Evolutionary conservation across 2,888 invertebrate species (phyloP), one percentile per base, ranked within the genome.

Genomic region (Acronicta psi): DNA sequence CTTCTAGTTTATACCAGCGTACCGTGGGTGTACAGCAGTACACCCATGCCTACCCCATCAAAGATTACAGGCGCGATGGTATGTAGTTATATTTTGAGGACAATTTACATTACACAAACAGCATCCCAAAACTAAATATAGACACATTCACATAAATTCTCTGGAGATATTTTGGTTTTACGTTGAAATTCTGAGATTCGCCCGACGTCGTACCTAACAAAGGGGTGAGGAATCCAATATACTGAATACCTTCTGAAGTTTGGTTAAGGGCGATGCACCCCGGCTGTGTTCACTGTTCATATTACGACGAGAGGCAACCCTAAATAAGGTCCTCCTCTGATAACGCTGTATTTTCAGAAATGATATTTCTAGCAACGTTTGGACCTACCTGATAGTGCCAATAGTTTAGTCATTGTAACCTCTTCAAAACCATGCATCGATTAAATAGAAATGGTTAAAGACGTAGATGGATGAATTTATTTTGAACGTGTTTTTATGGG

Each of bases 181-280:
- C 44, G 45, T 45, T 60, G 54, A 60, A 54, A 55, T 60, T 47
- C 37, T 43, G 61, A 52, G 63, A 59, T 61, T 62, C 59, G 47
- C 50, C 38, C 42, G 41, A n/a, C 31, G 49, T n/a, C 14, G 29
- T 29, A n/a, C 52, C 56, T 58, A 50, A 59, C 72, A 73, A 75
- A 70, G 64, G 68, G 59, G 46, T 40, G 29, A 53, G 68, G 68
- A 73, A 78, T 77, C 43, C 69, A 80, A 77, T 80, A 78, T 73
- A 61, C 59, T 63, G 70, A 70, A 75, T 69, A 67, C 61, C 72
- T 71, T 75, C 47, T 73, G 63, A 54, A 70, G 57, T 72, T 67
- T 67, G 46, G 51, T 56, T 63, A 55, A 51, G 59, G 50, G 49
- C 25, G 44, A 40, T 73, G 66, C 65, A 67, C 18, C 43, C 54